A percentile compares a stretch with the other conserved stretches of the same genome.
phyloP scores from a whole-genome alignment of 30 jellyfish, hydroid and myxozoan genomes.

The Turritopsis rubra region DNA sequence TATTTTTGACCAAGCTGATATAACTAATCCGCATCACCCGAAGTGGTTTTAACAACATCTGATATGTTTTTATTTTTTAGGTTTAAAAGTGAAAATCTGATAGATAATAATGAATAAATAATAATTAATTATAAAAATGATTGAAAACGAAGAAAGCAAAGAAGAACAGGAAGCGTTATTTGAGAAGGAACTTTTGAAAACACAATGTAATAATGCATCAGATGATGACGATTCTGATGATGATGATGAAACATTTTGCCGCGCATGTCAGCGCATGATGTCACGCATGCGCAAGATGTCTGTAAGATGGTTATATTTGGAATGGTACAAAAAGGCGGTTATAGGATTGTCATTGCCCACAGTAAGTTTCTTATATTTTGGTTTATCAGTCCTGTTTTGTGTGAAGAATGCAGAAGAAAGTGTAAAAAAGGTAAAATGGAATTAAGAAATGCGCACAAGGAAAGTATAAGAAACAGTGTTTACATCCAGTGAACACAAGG shows the following conservation, averaged over 20 bases:
- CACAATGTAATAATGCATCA: not conserved
- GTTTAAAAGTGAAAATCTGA: not conserved
- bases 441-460: too few species aligned
- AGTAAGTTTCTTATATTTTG: slow-evolving; percentile 44
- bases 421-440: too few species aligned
- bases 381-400: too few species aligned
- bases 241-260: slow-evolving; percentile 11
- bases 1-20: too few species aligned
- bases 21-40: too few species aligned
- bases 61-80: not conserved
- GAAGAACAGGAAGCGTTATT: slow-evolving; percentile 13
- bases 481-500: too few species aligned
- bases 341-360: slow-evolving; percentile 80
- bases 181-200: slow-evolving; percentile 7
- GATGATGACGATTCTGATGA: not conserved
- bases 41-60: too few species aligned
- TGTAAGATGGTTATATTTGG: slow-evolving; percentile 96
- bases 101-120: not conserved
- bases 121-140: not conserved
- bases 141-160: not conserved
- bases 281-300: slow-evolving; percentile 90
- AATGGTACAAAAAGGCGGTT: slow-evolving; percentile 92
- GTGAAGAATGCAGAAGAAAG: too few species aligned
- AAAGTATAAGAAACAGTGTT: too few species aligned
- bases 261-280: slow-evolving; percentile 24